Evolutionary conservation across 2,797 vertebrate genomes (phyloP).

Genomic region (Scolopax rusticola): DNA sequence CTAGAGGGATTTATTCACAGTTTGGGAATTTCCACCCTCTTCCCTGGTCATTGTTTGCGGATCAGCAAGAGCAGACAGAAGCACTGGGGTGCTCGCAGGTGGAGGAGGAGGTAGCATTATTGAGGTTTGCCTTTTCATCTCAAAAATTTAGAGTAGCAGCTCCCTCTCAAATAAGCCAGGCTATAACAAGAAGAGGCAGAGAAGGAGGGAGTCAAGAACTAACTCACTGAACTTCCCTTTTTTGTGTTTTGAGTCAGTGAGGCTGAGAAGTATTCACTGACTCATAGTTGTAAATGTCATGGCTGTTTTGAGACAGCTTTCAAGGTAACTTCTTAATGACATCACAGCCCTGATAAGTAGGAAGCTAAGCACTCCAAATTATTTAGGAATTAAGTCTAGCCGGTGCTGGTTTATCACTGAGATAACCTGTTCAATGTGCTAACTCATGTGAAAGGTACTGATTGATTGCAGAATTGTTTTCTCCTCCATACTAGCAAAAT

Average conservation of each 20-base stretch:
- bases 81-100: fast-evolving
- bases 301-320: neutral
- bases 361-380: neutral
- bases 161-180: neutral
- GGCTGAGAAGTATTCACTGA: neutral
- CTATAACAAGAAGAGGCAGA: neutral
- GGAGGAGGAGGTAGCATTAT: neutral
- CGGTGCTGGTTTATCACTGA: neutral
- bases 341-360: neutral
- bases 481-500: neutral
- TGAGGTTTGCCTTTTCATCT: neutral
- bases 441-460: neutral
- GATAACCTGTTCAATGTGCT: neutral
- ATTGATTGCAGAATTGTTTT: neutral
- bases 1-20: neutral
- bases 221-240: neutral
- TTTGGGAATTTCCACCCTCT: neutral
- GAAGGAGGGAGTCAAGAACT: neutral
- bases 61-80: neutral
- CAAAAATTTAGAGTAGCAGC: neutral
- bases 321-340: neutral
- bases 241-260: neutral
- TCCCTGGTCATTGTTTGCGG: neutral
- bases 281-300: neutral
- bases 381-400: neutral